These are phyloP conservation scores for Pseudonaja textilis DNA, from an alignment of 2,113 vertebrate genomes.

Conservation along the genomic window DNA sequence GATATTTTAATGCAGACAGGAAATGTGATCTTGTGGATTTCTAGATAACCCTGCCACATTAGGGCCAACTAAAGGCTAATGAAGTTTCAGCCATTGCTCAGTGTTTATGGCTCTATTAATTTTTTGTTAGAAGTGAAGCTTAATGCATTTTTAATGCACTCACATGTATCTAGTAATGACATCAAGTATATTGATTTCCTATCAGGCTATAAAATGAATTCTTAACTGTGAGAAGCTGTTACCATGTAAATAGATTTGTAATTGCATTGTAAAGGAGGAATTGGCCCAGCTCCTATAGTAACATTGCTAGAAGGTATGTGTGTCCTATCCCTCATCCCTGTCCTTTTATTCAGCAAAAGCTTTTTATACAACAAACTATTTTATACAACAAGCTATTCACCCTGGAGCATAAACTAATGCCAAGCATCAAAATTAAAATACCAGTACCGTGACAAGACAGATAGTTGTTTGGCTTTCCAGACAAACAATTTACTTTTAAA, in stretches of 20 bases:
- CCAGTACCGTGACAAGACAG: conserved; percentile 51
- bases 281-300: neutral
- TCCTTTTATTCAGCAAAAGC: neutral
- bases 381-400: neutral
- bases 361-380: conserved; percentile 30
- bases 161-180: neutral
- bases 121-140: neutral
- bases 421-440: conserved; percentile 50
- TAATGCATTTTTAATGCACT: neutral
- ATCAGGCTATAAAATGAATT: neutral
- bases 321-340: too few species aligned
- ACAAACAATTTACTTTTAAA: conserved; percentile 63
- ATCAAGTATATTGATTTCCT: conserved; percentile 19
- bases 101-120: conserved; percentile 9
- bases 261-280: conserved; percentile 1
- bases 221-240: conserved; percentile 15
- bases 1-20: neutral
- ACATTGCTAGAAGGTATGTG: neutral
- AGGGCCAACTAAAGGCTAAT: neutral
- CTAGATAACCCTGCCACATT: neutral
- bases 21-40: neutral
- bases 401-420: conserved; percentile 30
- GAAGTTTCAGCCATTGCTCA: neutral
- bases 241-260: neutral
- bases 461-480: conserved; percentile 56